Conservation (phyloP, 2,888 invertebrate species). For the Tiliacea citrago region DNA sequence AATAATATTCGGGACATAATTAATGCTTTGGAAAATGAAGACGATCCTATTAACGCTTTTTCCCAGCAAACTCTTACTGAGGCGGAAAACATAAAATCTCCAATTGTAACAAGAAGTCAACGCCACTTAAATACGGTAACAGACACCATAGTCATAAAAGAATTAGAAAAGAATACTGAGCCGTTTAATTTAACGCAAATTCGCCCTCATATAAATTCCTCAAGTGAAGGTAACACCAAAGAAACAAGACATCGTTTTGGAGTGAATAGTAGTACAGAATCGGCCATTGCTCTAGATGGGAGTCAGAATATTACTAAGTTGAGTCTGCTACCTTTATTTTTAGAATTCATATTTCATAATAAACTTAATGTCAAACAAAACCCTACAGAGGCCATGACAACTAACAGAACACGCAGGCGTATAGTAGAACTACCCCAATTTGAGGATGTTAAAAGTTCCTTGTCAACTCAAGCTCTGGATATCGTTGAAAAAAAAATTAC, state of each 20-base stretch:
- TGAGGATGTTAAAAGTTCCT: slow-evolving; percentile 42
- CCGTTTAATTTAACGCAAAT: slow-evolving; percentile 15
- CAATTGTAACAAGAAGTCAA: slow-evolving; percentile 35
- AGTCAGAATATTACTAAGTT: slow-evolving; percentile 58
- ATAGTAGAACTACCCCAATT: slow-evolving; percentile 38
- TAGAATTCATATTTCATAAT: slow-evolving; percentile 77
- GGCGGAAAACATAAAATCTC: slow-evolving; percentile 73
- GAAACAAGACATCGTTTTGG: background rate
- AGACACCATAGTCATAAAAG: slow-evolving; percentile 16
- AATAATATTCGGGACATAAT: slow-evolving; percentile 87
- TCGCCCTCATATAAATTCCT: slow-evolving; percentile 12
- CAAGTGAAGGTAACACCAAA: slow-evolving; percentile 24
- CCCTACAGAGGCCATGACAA: slow-evolving; percentile 42
- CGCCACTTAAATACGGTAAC: slow-evolving; percentile 42
- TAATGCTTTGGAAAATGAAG: slow-evolving; percentile 77
- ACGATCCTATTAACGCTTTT: slow-evolving; percentile 57
- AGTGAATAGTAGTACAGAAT: slow-evolving; percentile 40
- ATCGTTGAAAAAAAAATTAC: slow-evolving; percentile 34
- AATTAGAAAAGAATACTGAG: slow-evolving; percentile 18
- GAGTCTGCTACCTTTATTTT: slow-evolving; percentile 76
- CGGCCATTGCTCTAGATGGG: slow-evolving; percentile 26
- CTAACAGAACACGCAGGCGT: slow-evolving; percentile 62
- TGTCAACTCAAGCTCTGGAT: slow-evolving; percentile 26
- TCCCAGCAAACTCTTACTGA: slow-evolving; percentile 74
- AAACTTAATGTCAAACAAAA: slow-evolving; percentile 54